Base-by-base conservation (phyloP, 1,140 invertebrate genomes). In the Teleogryllus occipitalis region DNA sequence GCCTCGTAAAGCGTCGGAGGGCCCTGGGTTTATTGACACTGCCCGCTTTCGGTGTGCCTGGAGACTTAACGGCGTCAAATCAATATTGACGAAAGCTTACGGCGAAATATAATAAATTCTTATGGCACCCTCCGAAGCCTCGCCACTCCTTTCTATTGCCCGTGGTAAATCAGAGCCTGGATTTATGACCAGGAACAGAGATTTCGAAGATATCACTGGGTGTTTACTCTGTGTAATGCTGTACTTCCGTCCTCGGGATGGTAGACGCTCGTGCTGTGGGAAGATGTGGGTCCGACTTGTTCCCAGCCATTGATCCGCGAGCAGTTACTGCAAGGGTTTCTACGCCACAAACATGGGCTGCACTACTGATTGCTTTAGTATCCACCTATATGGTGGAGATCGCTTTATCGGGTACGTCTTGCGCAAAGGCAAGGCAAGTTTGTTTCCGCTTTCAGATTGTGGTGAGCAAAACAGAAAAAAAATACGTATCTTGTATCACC, bases 71-170 rank as follows among this genome's bases (percentile, higher is more conserved):
- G 54, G 54, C 54, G 54, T 18, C 54, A 65, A 65, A 65, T 65
- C 54, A 65, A 65, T 65, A 65, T 65, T 65, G 54, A 65, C 54
- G 54, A 65, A 65, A 65, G 54, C 54, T 65, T 65, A 65, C 54
- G 54, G 54, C 54, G 54, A 65, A 65, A 65, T 65, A 65, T 65
- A 65, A 65, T 65, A 65, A 65, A 65, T 65, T 65, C 54, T 65
- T 65, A 65, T 65, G 54, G 54, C 54, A 65, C 54, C 54, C 54
- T 65, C 18, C 54, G 54, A 18, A 65, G 54, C 10, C 54, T 65
- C 54, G 54, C 54, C 54, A 65, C 10, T 14, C 54, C 54, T 65
- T 65, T 65, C 10, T 65, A 65, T 65, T 65, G 54, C 54, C 54
- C 18, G 54, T 18, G 54, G 54, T 65, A 65, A 65, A 65, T 65